These are phyloP conservation scores for human (Homo sapiens) DNA, from an alignment of 2,113 vertebrate genomes.

Conservation along the genomic window DNA sequence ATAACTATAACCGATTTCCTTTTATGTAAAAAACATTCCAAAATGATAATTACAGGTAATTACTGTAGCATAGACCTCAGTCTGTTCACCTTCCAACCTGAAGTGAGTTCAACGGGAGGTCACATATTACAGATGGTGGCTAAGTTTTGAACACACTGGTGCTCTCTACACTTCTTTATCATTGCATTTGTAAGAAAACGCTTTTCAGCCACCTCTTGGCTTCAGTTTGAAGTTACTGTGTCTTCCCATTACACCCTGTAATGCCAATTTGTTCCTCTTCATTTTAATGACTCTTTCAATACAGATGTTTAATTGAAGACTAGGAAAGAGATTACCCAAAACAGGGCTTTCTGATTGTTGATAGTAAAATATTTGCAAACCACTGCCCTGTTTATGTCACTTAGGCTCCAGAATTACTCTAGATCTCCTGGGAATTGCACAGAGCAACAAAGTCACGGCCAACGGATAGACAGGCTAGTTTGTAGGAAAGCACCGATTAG, in stretches of 20 bases:
- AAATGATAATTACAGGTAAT: constrained; percentile 69
- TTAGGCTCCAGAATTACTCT: neutral
- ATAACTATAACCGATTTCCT: constrained; percentile 67
- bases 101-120: constrained; percentile 46
- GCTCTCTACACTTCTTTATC: neutral
- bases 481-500: neutral
- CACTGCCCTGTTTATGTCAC: neutral
- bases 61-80: constrained; percentile 45
- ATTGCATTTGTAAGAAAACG: neutral
- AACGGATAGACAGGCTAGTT: neutral
- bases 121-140: neutral
- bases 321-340: neutral
- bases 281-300: constrained; percentile 22
- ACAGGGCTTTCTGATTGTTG: neutral
- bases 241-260: neutral
- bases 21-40: constrained; percentile 73
- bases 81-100: constrained; percentile 44
- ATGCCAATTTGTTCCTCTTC: constrained; percentile 13
- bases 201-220: neutral
- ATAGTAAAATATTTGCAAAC: constrained; percentile 7
- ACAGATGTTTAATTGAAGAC: constrained; percentile 33
- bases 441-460: neutral
- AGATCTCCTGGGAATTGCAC: neutral
- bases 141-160: neutral
- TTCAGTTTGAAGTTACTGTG: neutral